These are phyloP conservation scores for Druceiella hillmani DNA, from an alignment of 2,888 invertebrate genomes.

Conservation along the genomic window DNA sequence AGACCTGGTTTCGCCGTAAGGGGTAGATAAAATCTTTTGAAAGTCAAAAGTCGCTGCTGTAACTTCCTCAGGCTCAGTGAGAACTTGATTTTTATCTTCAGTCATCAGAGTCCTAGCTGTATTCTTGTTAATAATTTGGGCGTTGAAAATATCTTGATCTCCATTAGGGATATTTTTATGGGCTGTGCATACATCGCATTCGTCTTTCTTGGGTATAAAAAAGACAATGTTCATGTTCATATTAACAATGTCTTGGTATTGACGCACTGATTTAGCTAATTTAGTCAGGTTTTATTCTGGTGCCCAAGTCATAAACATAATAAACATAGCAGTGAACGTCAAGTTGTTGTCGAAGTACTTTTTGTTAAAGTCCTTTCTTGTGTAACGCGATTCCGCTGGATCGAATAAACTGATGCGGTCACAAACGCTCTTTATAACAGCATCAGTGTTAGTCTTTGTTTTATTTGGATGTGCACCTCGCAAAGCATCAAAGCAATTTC, in stretches of 20 bases:
- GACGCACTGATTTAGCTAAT: slow-evolving; percentile 9
- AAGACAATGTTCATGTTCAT: slow-evolving; percentile 15
- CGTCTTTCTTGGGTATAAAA: slow-evolving; percentile 13
- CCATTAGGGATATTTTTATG: slow-evolving; percentile 11
- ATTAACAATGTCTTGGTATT: slow-evolving; percentile 18
- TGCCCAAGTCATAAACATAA: slow-evolving; percentile 18
- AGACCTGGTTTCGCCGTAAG: slow-evolving; percentile 17
- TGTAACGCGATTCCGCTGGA: slow-evolving; percentile 16
- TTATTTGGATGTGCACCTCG: too few relatives aligned
- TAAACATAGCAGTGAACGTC: slow-evolving; percentile 15
- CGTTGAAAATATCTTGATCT: too few relatives aligned
- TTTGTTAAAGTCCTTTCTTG: slow-evolving; percentile 12
- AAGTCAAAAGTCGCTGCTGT: slow-evolving; percentile 19
- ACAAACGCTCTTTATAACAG: too few relatives aligned
- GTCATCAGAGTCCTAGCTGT: slow-evolving; percentile 9
- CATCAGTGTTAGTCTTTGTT: too few relatives aligned
- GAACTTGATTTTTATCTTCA: slow-evolving; percentile 13
- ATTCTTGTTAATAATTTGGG: slow-evolving; percentile 7
- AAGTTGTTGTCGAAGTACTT: slow-evolving; percentile 16
- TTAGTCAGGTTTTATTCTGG: slow-evolving; percentile 11
- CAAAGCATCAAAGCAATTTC: too few relatives aligned
- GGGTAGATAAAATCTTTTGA: slow-evolving; percentile 19
- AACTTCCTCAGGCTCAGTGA: slow-evolving; percentile 10
- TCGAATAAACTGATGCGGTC: too few relatives aligned
- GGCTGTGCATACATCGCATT: slow-evolving; percentile 15